Evolutionary conservation across 2,797 vertebrate genomes (phyloP), one percentile per base, ranked within the genome.

Genomic region (Gymnoscopelus braueri): DNA sequence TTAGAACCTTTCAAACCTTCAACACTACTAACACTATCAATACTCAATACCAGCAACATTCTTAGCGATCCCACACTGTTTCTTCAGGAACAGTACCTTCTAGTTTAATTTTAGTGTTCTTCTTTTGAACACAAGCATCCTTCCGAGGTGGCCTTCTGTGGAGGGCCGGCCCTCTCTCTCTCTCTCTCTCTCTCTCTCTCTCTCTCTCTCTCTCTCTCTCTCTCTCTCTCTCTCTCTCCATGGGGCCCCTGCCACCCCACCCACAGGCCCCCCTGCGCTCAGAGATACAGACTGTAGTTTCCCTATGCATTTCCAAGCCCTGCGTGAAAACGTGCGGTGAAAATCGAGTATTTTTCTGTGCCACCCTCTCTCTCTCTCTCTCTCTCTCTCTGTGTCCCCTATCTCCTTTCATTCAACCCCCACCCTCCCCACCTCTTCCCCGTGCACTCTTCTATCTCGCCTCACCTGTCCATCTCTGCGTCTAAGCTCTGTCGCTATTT

Each of bases 401-500:
- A 29, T 54, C 19, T 55, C 13, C 19, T 23, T 23, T 19, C 54
- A 5, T 6, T 48, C 39, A 12, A 1, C 8, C 65, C 49, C 26
- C 62, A 50, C 48, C 23, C 29, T 29, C 12, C 19, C 19, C 19
- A 19, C 19, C 19, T 19, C 15, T 5, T 39, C 15, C 26, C 11
- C 9, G 13, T 19, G 3, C 3, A 59, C 71, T 74, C 47, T 50
- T 67, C 60, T 85, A 71, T 75, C 63, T 81, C 50, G 32, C 64
- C 74, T 72, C 61, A 75, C 82, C 82, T 81, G 78, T 82, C 80
- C 70, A 11, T 75, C 47, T 79, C 47, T 54, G 26, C 48, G 64
- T 84, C 65, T 78, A 67, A 80, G 83, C 65, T 82, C 59, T 48
- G 62, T 72, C 52, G 13, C 54, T 77, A 72, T 76, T n/a, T n/a